Evolutionary conservation across 37 sponge, comb jelly and placozoan genomes (phyloP), one percentile per base, ranked within the genome.

Genomic region (Spongia lamella): DNA sequence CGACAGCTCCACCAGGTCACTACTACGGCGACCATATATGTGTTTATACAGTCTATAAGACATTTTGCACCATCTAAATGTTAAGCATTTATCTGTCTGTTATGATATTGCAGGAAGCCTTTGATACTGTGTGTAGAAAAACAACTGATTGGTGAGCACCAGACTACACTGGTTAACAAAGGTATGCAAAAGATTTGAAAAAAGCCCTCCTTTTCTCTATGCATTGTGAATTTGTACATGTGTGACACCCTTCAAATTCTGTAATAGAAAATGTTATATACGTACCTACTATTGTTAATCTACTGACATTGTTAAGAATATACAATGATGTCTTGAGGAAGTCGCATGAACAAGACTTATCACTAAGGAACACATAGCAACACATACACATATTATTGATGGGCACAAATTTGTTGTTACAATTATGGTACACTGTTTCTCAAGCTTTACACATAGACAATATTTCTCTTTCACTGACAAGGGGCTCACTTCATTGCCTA

Each of bases 51-150:
- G 20, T n/a, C 63, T n/a, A 21, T 61, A 24, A 24, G 14, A 61
- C 63, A 61, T 61, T 61, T 20, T 61, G 21, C 29, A 61, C 15
- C 53, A 52, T 52, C 30, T 13, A 66, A 20, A 13, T 9, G 19
- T 27, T 15, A 11, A 36, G 32, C 33, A 25, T 15, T 38, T 39
- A 16, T 43, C 38, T 69, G 6, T 33, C 56, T 5, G 20, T 19
- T 26, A 21, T 43, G 1, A 25, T 47, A 27, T 27, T n/a, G 0
- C 59, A 90, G 90, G 50, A 86, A 83, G 52, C 95, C 88, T 31
- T 77, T 94, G 13, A 77, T 90, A 34, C 79, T 89, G 32, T 94
- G 91, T 82, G 82, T 94, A 25, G 88, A 89, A 66, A 90, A 87
- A 51, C 84, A 94, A 32, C 83, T 94, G 0, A 77, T 94, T 38